Base-by-base conservation (phyloP, 2,113 vertebrate genomes). In the Pseudolaguvia tuberculata region DNA sequence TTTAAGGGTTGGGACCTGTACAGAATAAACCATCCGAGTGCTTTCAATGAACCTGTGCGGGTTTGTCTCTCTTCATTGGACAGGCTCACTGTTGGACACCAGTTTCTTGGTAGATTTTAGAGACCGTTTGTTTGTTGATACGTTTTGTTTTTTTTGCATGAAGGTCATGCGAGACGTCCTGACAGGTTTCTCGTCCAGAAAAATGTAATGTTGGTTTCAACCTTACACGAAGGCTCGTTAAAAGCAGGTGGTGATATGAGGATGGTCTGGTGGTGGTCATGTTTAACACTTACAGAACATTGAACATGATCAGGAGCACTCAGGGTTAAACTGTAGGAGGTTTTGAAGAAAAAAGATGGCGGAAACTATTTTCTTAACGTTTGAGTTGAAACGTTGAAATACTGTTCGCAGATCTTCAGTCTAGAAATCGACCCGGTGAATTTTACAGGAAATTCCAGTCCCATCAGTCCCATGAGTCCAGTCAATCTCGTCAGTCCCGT, bases 1-100 rank as follows among this genome's bases (percentile, higher is more conserved):
- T 65, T 71, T 56, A 3, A 70, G 83, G 85, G 80, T 81, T 82
- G 48, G 0, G 78, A 84, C 77, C 79, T 52, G 17, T 20, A 72
- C 80, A 79, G 79, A 84, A 63, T 83, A 82, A 66, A 57, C 79
- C 79, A 80, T 52, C 48, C 48, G 35, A 52, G 13, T 73, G 0
- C 17, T 59, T 63, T 39, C 29, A 39, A 10, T 63, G 20, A 57
- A 27, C n/a, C 21, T 18, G 29, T 15, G 5, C 31, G 45, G 45
- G 73, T 51, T 73, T 29, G 65, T 35, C 31, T 75, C 15, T 21
- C 10, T 45, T 63, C 21, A 63, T 23, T 25, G 9, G 21, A 66
- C 0, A 47, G 39, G 47, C n/a, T 23, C 61, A 9, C 29, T 14
- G 23, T 29, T 1, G 15, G 5, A 17, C 15, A 14, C 35, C 39